These are phyloP conservation scores for Scaeva pyrastri DNA, from an alignment of 2,888 invertebrate genomes.

Conservation along the genomic window DNA sequence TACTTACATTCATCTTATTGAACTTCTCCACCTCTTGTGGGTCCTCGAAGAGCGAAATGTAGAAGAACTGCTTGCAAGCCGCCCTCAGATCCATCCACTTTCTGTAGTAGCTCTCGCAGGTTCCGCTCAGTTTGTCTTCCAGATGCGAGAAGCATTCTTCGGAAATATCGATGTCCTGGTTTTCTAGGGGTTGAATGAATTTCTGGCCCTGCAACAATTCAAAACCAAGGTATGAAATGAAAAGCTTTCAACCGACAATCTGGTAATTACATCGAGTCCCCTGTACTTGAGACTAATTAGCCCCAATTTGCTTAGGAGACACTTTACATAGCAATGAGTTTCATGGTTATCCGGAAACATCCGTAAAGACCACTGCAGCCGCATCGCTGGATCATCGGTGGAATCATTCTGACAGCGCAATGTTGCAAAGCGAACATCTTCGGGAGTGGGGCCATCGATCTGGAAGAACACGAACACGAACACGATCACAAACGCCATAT, in stretches of 20 bases:
- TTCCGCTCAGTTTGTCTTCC: slow-evolving; percentile 75
- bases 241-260: not conserved
- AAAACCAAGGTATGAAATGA: not conserved
- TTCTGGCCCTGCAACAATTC: slow-evolving; percentile 55
- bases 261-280: slow-evolving; percentile 77
- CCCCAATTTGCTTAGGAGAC: slow-evolving; percentile 78
- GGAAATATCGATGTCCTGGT: slow-evolving; percentile 46
- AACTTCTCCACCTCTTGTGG: slow-evolving; percentile 34
- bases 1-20: slow-evolving; percentile 50
- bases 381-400: slow-evolving; percentile 53
- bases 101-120: slow-evolving; percentile 76
- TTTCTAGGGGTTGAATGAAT: slow-evolving; percentile 61
- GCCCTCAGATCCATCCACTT: slow-evolving; percentile 75
- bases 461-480: too few relatives aligned
- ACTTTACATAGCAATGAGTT: slow-evolving; percentile 79
- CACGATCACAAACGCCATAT: too few relatives aligned
- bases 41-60: slow-evolving; percentile 58
- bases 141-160: slow-evolving; percentile 58
- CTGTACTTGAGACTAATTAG: slow-evolving; percentile 77
- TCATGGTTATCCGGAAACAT: slow-evolving; percentile 77
- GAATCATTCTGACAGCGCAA: slow-evolving; percentile 76
- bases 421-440: slow-evolving; percentile 76
- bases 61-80: slow-evolving; percentile 54
- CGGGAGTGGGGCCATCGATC: slow-evolving; percentile 63
- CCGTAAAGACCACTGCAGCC: slow-evolving; percentile 70